Percentiles rank a stretch among this genome's conserved stretches.
phyloP scores from a whole-genome alignment of 2,113 vertebrate genomes.

The Pseudorectes ferrugineus region DNA sequence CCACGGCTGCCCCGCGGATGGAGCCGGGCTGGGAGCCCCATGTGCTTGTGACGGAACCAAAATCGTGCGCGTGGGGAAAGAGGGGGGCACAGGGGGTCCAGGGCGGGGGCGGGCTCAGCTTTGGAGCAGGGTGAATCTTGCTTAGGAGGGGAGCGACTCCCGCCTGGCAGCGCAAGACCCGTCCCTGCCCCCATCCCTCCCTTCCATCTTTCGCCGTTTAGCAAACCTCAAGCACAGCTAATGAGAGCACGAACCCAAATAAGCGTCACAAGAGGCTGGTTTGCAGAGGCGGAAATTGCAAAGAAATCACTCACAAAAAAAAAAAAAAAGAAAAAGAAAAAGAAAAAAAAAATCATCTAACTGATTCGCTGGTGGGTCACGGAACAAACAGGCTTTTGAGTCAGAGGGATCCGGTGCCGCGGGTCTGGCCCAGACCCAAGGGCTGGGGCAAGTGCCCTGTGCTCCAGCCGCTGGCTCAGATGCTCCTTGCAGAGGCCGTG shows the following conservation, averaged over 20 bases:
- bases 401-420: neutral
- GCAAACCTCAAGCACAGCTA: slow-evolving; percentile 15
- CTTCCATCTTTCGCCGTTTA: slow-evolving; percentile 16
- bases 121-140: neutral
- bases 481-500: neutral
- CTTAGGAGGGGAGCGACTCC: neutral
- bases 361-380: slow-evolving; percentile 37
- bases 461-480: neutral
- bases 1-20: rapidly evolving
- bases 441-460: neutral
- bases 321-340: neutral
- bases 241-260: slow-evolving; percentile 32
- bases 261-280: slow-evolving; percentile 56
- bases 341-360: neutral
- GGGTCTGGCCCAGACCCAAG: neutral
- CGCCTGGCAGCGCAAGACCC: neutral
- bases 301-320: slow-evolving; percentile 48
- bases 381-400: slow-evolving; percentile 67
- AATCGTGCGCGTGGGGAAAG: neutral
- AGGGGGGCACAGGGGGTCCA: rapidly evolving
- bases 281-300: slow-evolving; percentile 61
- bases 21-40: neutral
- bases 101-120: rapidly evolving
- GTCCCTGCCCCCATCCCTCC: neutral
- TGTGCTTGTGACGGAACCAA: neutral